Evolutionary conservation across 1,140 invertebrate species (phyloP).

Genomic region (roundworm (Caenorhabditis elegans)): WBcel235 BX284606.5:6852001-6852500

Average conservation of each 20-base stretch:
- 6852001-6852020: background rate
- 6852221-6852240: background rate
- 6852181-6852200: background rate
- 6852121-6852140: background rate
- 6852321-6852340: background rate
- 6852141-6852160: background rate
- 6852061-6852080: too few relatives aligned
- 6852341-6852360: background rate
- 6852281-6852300: background rate
- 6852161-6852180: background rate
- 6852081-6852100: too few relatives aligned
- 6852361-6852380: background rate
- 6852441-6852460: too few relatives aligned
- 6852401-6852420: too few relatives aligned
- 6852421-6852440: too few relatives aligned
- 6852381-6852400: too few relatives aligned
- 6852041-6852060: background rate
- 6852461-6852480: too few relatives aligned
- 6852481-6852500: too few relatives aligned
- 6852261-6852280: background rate
- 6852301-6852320: background rate
- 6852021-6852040: background rate
- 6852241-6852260: background rate
- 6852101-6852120: background rate
- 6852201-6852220: background rate